Conservation (phyloP, 2,888 invertebrate genomes). For the Apodemia arnacis region DNA sequence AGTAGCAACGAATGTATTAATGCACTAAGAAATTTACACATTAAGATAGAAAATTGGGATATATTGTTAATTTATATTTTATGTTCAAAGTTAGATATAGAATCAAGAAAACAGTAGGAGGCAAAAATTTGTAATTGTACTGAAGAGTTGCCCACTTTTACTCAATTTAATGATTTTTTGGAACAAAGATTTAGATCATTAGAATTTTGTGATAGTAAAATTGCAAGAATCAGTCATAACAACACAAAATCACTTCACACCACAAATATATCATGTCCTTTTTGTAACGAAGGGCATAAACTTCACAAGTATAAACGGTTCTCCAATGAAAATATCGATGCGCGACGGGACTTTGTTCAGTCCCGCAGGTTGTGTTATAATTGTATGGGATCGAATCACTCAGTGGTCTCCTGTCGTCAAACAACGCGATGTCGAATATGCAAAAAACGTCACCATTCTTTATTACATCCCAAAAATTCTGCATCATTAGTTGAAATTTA, state of each 20-base stretch:
- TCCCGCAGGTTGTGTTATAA: slow-evolving; percentile 77
- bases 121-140: slow-evolving; percentile 41
- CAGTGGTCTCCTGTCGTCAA: slow-evolving; percentile 62
- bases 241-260: slow-evolving; percentile 23
- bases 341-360: slow-evolving; percentile 66
- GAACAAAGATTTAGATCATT: slow-evolving; percentile 69
- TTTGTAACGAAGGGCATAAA: slow-evolving; percentile 77
- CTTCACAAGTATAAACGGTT: slow-evolving; percentile 75
- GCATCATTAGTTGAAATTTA: slow-evolving; percentile 31
- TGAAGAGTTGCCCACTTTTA: slow-evolving; percentile 75
- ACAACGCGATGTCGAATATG: slow-evolving; percentile 56
- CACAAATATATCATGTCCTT: slow-evolving; percentile 59
- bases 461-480: slow-evolving; percentile 61
- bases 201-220: slow-evolving; percentile 52
- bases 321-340: slow-evolving; percentile 45
- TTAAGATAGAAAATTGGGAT: slow-evolving; percentile 71
- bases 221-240: not conserved
- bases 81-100: slow-evolving; percentile 64
- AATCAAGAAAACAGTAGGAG: slow-evolving; percentile 75
- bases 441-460: slow-evolving; percentile 69
- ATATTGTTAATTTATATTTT: slow-evolving; percentile 70
- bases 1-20: slow-evolving; percentile 62
- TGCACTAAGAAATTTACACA: slow-evolving; percentile 56
- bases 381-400: slow-evolving; percentile 77
- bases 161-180: slow-evolving; percentile 67